These are phyloP conservation scores for Aplysia californica DNA, from an alignment of 1,140 invertebrate species.

Conservation along the genomic window DNA sequence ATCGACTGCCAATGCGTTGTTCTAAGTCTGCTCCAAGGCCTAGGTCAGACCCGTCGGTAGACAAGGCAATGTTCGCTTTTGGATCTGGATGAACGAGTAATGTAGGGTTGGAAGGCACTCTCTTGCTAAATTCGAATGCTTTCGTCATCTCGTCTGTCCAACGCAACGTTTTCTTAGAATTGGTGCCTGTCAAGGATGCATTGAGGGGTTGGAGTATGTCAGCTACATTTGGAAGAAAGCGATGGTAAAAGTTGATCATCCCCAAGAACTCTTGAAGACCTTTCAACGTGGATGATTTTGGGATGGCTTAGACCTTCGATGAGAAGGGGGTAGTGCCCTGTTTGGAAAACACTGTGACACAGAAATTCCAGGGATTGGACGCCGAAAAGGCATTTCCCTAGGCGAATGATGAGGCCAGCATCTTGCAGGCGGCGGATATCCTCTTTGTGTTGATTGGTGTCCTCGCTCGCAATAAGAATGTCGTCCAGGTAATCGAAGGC, in stretches of 20 bases:
- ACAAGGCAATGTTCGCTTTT: neutral
- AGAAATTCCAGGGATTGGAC: neutral
- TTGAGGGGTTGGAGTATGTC: neutral
- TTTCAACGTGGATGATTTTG: slow-evolving; percentile 48
- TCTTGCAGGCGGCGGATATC: neutral
- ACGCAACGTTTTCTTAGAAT: neutral
- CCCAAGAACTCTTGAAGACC: slow-evolving; percentile 62
- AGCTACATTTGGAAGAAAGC: neutral
- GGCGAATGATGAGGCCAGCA: neutral
- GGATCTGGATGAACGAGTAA: neutral
- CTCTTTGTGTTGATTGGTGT: slow-evolving; percentile 40
- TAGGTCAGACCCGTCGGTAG: neutral
- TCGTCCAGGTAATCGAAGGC: slow-evolving; percentile 3
- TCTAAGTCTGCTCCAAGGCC: neutral
- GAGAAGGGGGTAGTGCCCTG: neutral
- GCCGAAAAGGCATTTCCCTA: neutral
- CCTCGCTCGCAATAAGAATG: neutral
- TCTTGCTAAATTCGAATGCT: neutral
- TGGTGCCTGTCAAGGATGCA: neutral
- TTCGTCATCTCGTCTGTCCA: neutral
- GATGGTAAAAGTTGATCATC: slow-evolving; percentile 42
- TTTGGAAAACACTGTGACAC: neutral
- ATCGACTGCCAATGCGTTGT: no score
- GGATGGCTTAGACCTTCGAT: slow-evolving; percentile 10
- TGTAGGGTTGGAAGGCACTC: neutral